Conservation (phyloP, 2,888 invertebrate genomes). For the Acleris holmiana region DNA sequence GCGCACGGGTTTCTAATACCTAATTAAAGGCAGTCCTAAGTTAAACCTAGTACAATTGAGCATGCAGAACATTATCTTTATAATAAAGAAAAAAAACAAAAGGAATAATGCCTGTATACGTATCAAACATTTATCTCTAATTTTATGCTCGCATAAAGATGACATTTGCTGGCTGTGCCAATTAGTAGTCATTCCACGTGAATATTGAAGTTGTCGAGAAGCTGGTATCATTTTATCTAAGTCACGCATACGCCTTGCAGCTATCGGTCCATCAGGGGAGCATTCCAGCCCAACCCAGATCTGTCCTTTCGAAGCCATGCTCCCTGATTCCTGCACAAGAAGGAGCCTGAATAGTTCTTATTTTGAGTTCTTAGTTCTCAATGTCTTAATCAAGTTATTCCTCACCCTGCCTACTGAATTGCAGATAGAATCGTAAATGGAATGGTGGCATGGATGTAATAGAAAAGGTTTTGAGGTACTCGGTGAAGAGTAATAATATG, state of each 20-base stretch:
- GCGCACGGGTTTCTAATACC: too few species aligned
- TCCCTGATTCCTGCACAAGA: too few species aligned
- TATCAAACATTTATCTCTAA: neutral
- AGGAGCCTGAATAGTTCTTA: too few species aligned
- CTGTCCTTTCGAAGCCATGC: neutral
- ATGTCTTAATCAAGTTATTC: slow-evolving; percentile 31
- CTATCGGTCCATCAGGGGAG: slow-evolving; percentile 30
- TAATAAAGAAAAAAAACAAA: too few species aligned
- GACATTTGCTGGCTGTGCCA: neutral
- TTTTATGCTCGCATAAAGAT: neutral
- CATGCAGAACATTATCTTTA: too few species aligned
- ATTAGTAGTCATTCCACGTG: slow-evolving; percentile 6
- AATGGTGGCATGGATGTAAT: neutral
- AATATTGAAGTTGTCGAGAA: slow-evolving; percentile 13
- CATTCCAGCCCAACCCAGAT: slow-evolving; percentile 30
- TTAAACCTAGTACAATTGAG: too few species aligned
- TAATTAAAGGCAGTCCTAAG: too few species aligned
- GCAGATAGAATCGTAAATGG: slow-evolving; percentile 9
- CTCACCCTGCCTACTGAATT: slow-evolving; percentile 13
- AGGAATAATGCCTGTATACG: too few species aligned
- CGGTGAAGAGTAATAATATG: neutral
- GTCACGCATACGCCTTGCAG: slow-evolving; percentile 14
- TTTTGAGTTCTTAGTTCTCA: too few species aligned
- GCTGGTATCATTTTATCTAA: slow-evolving; percentile 12
- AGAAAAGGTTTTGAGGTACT: too few species aligned